Evolutionary conservation across 2,113 vertebrate species (phyloP).

Genomic region (Orthochromis malagaraziensis): DNA sequence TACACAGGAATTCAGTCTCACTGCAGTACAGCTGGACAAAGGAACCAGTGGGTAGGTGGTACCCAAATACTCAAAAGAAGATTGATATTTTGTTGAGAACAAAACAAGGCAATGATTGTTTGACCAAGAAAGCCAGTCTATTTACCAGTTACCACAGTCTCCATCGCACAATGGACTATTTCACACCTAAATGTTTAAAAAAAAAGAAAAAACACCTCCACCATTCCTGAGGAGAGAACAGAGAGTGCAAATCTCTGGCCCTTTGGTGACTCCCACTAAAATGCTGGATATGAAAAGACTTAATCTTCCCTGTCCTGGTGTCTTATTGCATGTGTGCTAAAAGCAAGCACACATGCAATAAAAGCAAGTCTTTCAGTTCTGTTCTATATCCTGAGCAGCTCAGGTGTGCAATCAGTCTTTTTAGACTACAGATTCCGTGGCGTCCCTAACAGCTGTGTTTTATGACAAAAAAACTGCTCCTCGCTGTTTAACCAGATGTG

Average conservation of each 20-base stretch:
- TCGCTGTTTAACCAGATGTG: not conserved
- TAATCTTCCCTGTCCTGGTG: not conserved
- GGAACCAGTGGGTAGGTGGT: slow-evolving; percentile 9
- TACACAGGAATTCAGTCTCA: not conserved
- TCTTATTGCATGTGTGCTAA: not conserved
- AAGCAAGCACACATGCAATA: not conserved
- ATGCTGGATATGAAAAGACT: not conserved
- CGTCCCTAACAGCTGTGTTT: not conserved
- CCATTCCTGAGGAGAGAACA: not conserved
- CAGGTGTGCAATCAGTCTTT: not conserved
- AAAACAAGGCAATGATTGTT: slow-evolving; percentile 50
- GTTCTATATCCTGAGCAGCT: not conserved
- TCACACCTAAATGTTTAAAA: not conserved
- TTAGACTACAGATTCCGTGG: not conserved
- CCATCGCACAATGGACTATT: slow-evolving; percentile 23
- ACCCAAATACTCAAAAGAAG: slow-evolving; percentile 47
- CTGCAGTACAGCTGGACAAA: not conserved
- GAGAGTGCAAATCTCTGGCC: not conserved
- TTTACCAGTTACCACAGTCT: slow-evolving; percentile 38
- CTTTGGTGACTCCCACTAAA: not conserved
- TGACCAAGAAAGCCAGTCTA: slow-evolving; percentile 29
- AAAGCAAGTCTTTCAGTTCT: not conserved
- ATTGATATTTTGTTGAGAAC: slow-evolving; percentile 11
- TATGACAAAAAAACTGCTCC: not conserved
- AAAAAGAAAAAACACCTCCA: not conserved